Evolutionary conservation across 2,888 invertebrate genomes (phyloP).

Genomic region (Aphidius colemani): DNA sequence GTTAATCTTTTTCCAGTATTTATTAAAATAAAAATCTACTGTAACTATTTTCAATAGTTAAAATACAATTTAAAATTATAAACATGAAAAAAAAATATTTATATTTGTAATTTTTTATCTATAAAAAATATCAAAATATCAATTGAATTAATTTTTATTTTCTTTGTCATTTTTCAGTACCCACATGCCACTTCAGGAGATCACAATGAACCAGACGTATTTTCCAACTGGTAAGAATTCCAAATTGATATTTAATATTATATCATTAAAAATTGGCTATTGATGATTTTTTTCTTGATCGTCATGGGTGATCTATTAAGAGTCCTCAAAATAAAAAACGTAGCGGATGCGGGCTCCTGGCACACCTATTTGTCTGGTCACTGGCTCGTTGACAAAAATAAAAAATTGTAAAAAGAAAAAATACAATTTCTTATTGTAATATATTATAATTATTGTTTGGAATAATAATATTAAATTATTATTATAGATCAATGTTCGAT

Average conservation of each 20-base stretch:
- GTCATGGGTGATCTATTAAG: conserved; percentile 4
- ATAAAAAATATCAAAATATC: conserved; percentile 1
- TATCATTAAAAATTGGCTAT: conserved; percentile 2
- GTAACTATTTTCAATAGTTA: not conserved
- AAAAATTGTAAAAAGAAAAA: too few relatives aligned
- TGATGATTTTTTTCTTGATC: not conserved
- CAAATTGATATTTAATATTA: not conserved
- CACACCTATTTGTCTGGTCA: not conserved
- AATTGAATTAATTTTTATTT: conserved; percentile 12
- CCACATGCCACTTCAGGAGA: conserved; percentile 47
- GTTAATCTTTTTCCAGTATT: conserved; percentile 6
- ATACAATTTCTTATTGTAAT: too few relatives aligned
- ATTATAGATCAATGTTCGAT: too few relatives aligned
- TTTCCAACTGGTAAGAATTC: conserved; percentile 46
- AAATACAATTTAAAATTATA: too few relatives aligned
- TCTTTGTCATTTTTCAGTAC: conserved; percentile 45
- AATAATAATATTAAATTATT: too few relatives aligned
- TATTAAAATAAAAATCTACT: not conserved
- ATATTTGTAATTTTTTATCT: not conserved
- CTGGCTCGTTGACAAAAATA: too few relatives aligned
- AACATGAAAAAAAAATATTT: not conserved
- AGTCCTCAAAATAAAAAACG: conserved; percentile 5
- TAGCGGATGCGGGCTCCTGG: conserved; percentile 15
- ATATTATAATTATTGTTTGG: too few relatives aligned
- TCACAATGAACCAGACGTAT: conserved; percentile 48